Percentiles rank a stretch among this genome's conserved stretches.
phyloP scores from a whole-genome alignment of 2,113 vertebrate species.

The Centropristis striata region DNA sequence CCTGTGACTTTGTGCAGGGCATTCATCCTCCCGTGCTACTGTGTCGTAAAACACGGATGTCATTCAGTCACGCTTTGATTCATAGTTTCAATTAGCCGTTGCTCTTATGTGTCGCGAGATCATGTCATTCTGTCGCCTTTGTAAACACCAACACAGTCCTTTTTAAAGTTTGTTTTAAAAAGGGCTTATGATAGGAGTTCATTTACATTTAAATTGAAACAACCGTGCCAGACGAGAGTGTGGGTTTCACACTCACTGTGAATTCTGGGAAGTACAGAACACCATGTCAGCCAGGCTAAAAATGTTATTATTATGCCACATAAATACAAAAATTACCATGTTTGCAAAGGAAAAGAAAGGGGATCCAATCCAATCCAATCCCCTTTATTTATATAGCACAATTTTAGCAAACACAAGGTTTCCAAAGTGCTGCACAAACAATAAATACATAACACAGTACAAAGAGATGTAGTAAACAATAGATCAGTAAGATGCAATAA shows the following conservation, averaged over 20 bases:
- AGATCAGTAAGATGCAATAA: too few relatives aligned
- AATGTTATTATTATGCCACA: neutral
- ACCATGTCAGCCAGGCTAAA: neutral
- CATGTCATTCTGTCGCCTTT: conserved; percentile 23
- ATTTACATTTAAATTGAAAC: conserved; percentile 82
- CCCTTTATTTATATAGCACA: too few relatives aligned
- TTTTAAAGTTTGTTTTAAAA: conserved; percentile 41
- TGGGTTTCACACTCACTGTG: neutral
- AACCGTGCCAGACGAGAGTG: conserved; percentile 21
- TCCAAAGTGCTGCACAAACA: too few relatives aligned
- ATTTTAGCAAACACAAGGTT: too few relatives aligned
- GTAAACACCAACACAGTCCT: conserved; percentile 36
- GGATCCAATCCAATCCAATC: too few relatives aligned
- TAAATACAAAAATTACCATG: neutral
- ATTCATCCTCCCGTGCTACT: conserved; percentile 25
- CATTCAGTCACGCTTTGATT: conserved; percentile 63
- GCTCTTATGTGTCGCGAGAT: conserved; percentile 21
- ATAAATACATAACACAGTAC: too few relatives aligned
- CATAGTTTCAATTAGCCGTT: conserved; percentile 68
- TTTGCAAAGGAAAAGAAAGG: neutral
- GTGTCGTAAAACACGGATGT: conserved; percentile 49
- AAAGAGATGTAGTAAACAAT: too few relatives aligned
- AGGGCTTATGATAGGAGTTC: conserved; percentile 28
- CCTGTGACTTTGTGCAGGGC: conserved; percentile 28
- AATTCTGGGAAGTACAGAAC: neutral